These are phyloP conservation scores for Acipenser ruthenus DNA, from an alignment of 2,797 vertebrate species.

Conservation along the genomic window DNA sequence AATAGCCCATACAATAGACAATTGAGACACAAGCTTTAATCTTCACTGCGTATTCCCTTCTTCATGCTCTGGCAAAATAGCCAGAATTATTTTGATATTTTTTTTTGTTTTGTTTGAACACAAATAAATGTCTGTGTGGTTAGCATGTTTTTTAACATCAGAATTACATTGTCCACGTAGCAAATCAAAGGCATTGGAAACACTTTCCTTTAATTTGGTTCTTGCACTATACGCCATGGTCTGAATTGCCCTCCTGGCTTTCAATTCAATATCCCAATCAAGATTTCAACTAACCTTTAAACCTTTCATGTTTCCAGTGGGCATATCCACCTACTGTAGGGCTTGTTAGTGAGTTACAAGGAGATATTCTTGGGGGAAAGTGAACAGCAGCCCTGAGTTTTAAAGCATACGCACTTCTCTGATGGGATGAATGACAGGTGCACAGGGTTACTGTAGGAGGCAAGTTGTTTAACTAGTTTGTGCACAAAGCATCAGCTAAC, in stretches of 20 bases:
- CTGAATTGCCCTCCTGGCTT: not conserved
- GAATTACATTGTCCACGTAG: not conserved
- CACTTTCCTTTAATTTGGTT: slow-evolving; percentile 11
- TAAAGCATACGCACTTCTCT: not conserved
- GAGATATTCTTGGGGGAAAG: not conserved
- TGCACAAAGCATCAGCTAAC: no score
- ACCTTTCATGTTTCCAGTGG: not conserved
- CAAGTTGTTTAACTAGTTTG: not conserved
- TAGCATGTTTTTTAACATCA: not conserved
- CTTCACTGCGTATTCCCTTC: slow-evolving; percentile 16
- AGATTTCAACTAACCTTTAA: not conserved
- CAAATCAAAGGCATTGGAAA: slow-evolving; percentile 7
- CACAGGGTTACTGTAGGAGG: not conserved
- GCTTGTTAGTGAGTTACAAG: no score
- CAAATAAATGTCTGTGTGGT: not conserved
- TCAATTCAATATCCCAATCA: not conserved
- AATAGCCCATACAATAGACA: no score
- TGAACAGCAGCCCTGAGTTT: not conserved
- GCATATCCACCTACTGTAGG: not conserved
- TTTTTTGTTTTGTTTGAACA: not conserved
- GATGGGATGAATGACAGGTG: not conserved
- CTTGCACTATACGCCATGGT: not conserved
- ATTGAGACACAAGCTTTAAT: slow-evolving; percentile 34
- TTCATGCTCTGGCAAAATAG: slow-evolving; percentile 16
- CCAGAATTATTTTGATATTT: not conserved